These are phyloP conservation scores for Maniola jurtina DNA, from an alignment of 1,140 invertebrate genomes.

Conservation along the genomic window DNA sequence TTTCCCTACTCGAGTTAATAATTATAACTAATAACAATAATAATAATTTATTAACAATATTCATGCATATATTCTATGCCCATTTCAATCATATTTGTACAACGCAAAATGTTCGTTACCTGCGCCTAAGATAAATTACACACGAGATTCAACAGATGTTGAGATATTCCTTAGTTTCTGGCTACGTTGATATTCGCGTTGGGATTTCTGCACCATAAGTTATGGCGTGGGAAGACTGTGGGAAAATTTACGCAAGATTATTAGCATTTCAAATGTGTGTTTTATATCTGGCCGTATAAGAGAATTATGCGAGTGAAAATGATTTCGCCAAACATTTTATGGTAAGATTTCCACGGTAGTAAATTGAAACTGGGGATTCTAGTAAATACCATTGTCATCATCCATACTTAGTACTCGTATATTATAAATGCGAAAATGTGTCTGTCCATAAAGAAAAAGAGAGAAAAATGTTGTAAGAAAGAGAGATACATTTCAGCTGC, in stretches of 20 bases:
- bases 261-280: slow-evolving; percentile 17
- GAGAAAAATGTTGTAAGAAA: too few relatives aligned
- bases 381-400: too few relatives aligned
- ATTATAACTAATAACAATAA: too few relatives aligned
- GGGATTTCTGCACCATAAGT: slow-evolving; percentile 17
- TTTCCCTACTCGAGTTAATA: too few relatives aligned
- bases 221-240: slow-evolving; percentile 11
- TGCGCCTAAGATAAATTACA: slow-evolving; percentile 32
- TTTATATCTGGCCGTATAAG: slow-evolving; percentile 14
- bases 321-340: slow-evolving; percentile 3
- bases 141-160: slow-evolving; percentile 25
- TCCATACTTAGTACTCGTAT: not conserved
- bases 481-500: too few relatives aligned
- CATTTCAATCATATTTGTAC: not conserved
- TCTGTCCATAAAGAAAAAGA: too few relatives aligned
- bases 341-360: not conserved
- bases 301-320: slow-evolving; percentile 7
- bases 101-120: slow-evolving; percentile 31
- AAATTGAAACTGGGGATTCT: not conserved
- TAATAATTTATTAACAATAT: too few relatives aligned
- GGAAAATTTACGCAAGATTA: slow-evolving; percentile 15
- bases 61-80: not conserved
- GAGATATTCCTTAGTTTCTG: slow-evolving; percentile 27
- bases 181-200: slow-evolving; percentile 21
- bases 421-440: not conserved